These are phyloP conservation scores for Taxidea taxus DNA, from an alignment of 2,113 vertebrate species.

Conservation along the genomic window DNA sequence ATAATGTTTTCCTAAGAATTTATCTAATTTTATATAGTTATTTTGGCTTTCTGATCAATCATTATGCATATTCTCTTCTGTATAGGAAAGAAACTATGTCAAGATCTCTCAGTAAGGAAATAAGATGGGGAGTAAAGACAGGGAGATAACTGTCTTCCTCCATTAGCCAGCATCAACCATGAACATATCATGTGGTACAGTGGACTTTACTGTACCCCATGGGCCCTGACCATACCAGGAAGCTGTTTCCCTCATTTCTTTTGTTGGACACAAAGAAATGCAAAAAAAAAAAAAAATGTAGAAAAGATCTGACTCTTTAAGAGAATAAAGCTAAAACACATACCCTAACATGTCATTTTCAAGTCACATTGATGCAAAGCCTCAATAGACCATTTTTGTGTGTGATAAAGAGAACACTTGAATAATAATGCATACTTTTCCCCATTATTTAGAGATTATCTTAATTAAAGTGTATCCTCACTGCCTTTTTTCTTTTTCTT, in stretches of 20 bases:
- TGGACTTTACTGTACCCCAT: background rate
- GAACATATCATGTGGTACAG: background rate
- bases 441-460: background rate
- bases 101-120: background rate
- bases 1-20: background rate
- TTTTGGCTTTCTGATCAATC: background rate
- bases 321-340: background rate
- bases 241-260: background rate
- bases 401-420: background rate
- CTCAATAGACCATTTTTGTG: background rate
- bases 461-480: background rate
- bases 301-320: background rate
- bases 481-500: background rate
- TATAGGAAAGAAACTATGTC: background rate
- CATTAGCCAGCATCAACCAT: background rate
- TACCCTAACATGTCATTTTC: background rate
- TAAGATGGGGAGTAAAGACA: background rate
- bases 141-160: background rate
- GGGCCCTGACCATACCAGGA: background rate
- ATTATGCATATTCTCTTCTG: background rate
- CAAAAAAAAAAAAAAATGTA: background rate
- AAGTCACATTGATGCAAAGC: background rate
- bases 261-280: background rate
- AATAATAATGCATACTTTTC: background rate
- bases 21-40: background rate